phyloP scores from a whole-genome alignment of 2,888 invertebrate genomes.

The Pinctada fucata region DNA sequence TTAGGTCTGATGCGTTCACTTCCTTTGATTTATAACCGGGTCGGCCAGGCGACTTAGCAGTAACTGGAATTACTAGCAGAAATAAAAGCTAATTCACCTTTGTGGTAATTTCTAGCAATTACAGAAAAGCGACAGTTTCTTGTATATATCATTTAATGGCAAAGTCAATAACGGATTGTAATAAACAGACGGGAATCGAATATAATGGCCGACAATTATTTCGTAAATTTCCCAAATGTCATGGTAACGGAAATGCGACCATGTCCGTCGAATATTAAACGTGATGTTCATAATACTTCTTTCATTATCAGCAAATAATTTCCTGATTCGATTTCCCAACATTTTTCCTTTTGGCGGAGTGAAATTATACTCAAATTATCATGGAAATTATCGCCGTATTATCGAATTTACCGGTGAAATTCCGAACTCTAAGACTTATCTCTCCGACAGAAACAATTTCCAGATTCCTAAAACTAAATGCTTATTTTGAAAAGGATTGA shows the following conservation, averaged over 20 bases:
- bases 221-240: conserved; percentile 35
- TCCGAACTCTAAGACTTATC: conserved; percentile 3
- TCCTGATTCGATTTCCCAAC: conserved; percentile 34
- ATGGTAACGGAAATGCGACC: conserved; percentile 33
- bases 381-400: conserved; percentile 35
- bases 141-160: conserved; percentile 4
- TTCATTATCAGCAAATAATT: conserved; percentile 41
- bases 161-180: conserved; percentile 20
- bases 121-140: conserved; percentile 8
- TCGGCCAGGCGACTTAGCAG: no score
- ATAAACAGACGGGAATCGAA: conserved; percentile 20
- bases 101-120: not conserved
- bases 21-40: no score
- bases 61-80: not conserved
- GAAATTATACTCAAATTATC: conserved; percentile 42
- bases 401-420: conserved; percentile 31
- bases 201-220: conserved; percentile 35
- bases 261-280: conserved; percentile 21
- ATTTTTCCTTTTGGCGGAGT: conserved; percentile 30
- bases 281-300: conserved; percentile 32
- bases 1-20: no score
- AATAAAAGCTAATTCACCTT: not conserved
- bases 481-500: conserved; percentile 8
- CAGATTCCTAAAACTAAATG: not conserved
- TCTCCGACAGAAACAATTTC: conserved; percentile 6